phyloP scores from a whole-genome alignment of 2,797 vertebrate species.

The Anabas testudineus region DNA sequence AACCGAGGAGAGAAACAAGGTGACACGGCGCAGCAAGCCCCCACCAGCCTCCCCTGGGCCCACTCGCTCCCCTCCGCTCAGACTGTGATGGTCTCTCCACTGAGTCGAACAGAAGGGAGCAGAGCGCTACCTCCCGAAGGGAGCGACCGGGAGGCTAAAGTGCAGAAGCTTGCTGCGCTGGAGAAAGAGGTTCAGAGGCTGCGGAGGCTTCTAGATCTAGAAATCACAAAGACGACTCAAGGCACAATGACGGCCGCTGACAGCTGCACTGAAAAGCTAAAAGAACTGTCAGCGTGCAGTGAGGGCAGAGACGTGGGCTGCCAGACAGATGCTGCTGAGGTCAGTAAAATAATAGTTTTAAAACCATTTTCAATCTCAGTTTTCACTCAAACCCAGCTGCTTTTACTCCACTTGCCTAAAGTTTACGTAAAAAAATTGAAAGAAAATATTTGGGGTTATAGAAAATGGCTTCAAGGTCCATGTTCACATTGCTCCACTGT shows the following conservation, averaged over 20 bases:
- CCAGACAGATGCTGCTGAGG: constrained; percentile 70
- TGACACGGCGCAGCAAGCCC: constrained; percentile 6
- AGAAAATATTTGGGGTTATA: too few species aligned
- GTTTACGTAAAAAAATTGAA: too few species aligned
- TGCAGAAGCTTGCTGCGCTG: constrained; percentile 68
- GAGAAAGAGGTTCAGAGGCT: constrained; percentile 76
- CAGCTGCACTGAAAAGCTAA: neutral
- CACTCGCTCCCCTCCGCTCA: constrained; percentile 59
- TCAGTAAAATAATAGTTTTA: too few species aligned
- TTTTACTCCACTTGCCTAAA: too few species aligned
- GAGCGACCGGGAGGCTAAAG: constrained; percentile 50
- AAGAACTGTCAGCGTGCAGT: constrained; percentile 28
- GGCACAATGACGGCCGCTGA: constrained; percentile 57
- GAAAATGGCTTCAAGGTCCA: neutral
- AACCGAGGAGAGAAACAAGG: constrained; percentile 25
- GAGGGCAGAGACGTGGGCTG: constrained; percentile 75
- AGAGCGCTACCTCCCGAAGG: constrained; percentile 40
- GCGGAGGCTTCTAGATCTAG: constrained; percentile 65
- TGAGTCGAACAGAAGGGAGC: constrained; percentile 70
- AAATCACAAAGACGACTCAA: constrained; percentile 59
- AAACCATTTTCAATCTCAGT: too few species aligned
- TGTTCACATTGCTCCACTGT: neutral
- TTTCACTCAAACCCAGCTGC: too few species aligned
- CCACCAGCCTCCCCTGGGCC: constrained; percentile 38
- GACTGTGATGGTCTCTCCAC: constrained; percentile 70